Percentiles rank a stretch among this genome's conserved stretches.
Evolutionary conservation across 2,797 vertebrate species (phyloP).

Genomic region (Muscicapa striata): DNA sequence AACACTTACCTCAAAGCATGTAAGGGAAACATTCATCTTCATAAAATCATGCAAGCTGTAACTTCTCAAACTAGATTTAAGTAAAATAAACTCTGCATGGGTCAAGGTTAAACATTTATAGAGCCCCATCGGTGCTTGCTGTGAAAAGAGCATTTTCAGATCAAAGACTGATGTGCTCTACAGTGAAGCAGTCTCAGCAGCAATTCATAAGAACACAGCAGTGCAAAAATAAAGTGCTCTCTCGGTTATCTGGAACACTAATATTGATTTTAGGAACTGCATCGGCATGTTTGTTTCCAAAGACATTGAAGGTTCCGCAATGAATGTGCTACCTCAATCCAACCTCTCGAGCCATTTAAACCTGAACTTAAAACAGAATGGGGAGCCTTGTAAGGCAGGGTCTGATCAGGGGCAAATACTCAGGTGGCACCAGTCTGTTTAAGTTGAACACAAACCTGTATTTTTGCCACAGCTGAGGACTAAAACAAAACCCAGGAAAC

Average conservation of each 20-base stretch:
- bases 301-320: neutral
- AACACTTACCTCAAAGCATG: slow-evolving; percentile 4
- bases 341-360: neutral
- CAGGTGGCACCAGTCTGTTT: neutral
- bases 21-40: neutral
- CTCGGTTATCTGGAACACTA: neutral
- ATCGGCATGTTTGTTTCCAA: neutral
- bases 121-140: neutral
- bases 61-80: neutral
- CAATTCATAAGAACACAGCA: neutral
- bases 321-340: neutral
- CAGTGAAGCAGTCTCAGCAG: neutral
- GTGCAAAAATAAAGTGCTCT: neutral
- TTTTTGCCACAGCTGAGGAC: neutral
- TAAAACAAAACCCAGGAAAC: neutral
- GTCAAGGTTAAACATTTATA: slow-evolving; percentile 16
- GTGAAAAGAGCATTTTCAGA: neutral
- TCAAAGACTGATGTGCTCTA: neutral
- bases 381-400: neutral
- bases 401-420: neutral
- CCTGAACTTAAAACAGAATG: neutral
- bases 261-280: neutral
- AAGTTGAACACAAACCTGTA: neutral
- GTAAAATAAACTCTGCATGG: neutral
- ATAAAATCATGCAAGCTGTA: neutral